These are phyloP conservation scores for Melanostoma mellinum DNA, from an alignment of 2,888 invertebrate species.

Conservation along the genomic window DNA sequence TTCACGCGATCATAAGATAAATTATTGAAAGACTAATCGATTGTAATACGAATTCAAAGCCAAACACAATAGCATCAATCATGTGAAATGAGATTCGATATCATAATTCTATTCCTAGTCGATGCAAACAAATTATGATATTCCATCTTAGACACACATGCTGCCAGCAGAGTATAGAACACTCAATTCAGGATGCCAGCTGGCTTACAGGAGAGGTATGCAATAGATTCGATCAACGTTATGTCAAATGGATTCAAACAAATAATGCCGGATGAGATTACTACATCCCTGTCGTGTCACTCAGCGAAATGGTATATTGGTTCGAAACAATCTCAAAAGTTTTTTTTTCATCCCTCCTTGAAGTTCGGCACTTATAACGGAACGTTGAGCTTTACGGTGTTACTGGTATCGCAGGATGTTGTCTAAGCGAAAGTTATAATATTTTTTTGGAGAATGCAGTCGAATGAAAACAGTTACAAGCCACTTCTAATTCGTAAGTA, in stretches of 20 bases:
- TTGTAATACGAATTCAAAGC: slow-evolving; percentile 4
- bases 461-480: slow-evolving; percentile 53
- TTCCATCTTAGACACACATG: neutral
- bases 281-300: slow-evolving; percentile 5
- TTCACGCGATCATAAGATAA: neutral
- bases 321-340: slow-evolving; percentile 24
- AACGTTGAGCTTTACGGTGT: slow-evolving; percentile 19
- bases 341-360: neutral
- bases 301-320: neutral
- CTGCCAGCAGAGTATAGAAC: slow-evolving; percentile 6
- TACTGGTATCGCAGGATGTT: slow-evolving; percentile 23
- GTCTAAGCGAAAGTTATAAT: slow-evolving; percentile 32
- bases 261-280: slow-evolving; percentile 8
- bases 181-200: neutral
- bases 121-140: slow-evolving; percentile 54
- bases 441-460: slow-evolving; percentile 34
- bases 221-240: slow-evolving; percentile 10
- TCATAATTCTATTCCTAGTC: slow-evolving; percentile 58
- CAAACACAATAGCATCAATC: slow-evolving; percentile 36
- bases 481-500: slow-evolving; percentile 62
- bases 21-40: slow-evolving; percentile 28
- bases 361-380: slow-evolving; percentile 19
- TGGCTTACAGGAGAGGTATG: slow-evolving; percentile 5
- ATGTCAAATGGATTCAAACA: slow-evolving; percentile 38
- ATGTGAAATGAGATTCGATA: slow-evolving; percentile 43